Evolutionary conservation across 2,888 invertebrate genomes (phyloP).

Genomic region (Dynastes maya): DNA sequence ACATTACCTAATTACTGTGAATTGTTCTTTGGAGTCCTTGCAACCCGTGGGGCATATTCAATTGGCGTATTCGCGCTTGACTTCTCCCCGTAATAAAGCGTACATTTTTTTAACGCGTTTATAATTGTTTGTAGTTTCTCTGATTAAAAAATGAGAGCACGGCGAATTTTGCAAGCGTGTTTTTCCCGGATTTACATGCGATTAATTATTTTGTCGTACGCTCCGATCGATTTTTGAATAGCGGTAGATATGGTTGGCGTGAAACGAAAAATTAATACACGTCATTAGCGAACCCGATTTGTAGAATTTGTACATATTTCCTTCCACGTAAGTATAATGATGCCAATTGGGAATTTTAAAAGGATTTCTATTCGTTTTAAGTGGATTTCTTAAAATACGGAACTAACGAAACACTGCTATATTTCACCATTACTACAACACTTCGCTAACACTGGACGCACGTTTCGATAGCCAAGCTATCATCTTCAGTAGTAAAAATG

Average conservation of each 20-base stretch:
- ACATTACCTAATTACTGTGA: conserved; percentile 45
- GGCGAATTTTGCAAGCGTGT: conserved; percentile 30
- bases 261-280: background rate
- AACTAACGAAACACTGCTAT: no score
- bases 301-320: no score
- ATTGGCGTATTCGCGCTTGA: conserved; percentile 48
- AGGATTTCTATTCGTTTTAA: no score
- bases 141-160: conserved; percentile 33
- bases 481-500: no score
- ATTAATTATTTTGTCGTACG: conserved; percentile 30
- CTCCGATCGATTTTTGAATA: conserved; percentile 3
- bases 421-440: no score
- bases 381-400: no score
- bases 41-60: conserved; percentile 45
- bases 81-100: conserved; percentile 44
- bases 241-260: background rate
- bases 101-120: conserved; percentile 45
- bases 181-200: conserved; percentile 23
- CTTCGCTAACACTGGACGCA: no score
- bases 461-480: no score
- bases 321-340: no score
- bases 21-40: conserved; percentile 44
- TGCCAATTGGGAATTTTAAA: no score
- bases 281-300: no score
- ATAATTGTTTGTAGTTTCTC: conserved; percentile 41